Base-by-base conservation (phyloP, 2,113 vertebrate genomes). In the Empidonax alnorum region DNA sequence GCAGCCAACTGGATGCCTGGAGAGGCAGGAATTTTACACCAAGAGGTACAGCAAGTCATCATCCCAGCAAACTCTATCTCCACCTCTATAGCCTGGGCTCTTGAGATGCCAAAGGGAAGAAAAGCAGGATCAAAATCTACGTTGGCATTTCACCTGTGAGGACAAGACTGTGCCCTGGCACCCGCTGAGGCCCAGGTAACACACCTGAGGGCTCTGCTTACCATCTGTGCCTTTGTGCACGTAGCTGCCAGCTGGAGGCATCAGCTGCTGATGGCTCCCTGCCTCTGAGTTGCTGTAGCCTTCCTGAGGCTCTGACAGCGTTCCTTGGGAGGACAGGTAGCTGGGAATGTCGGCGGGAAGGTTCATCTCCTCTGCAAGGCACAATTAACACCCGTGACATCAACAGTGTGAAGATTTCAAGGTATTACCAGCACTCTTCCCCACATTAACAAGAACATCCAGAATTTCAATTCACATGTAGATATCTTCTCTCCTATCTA, bases 271-370 rank as follows among this genome's bases (percentile, higher is more conserved):
- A 87, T 99, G 99, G 97, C 99, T 99, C 80, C 99, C 99, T 13
- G 99, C 99, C 95, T 99, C 99, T 0, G 99, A 99, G 97, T 97
- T 99, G 84, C 99, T 99, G 96, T 99, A 99, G 76, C 99, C 99
- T 93, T 99, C 99, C 96, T 99, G 99, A 7, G 99, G 99, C 96
- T 99, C 99, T 13, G 99, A 99, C 91, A 99, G 94, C 4, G 99
- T 99, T 62, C 99, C 99, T 91, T 99, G 99, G 77, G 99, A 99
- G 74, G 99, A 99, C 71, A 99, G 97, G 78, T 99, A 99, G 98
- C 99, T 99, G 93, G 99, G 99, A 96, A 99, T 99, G 97, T 99
- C 99, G 50, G 99, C 98, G 62, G 99, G 99, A 79, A 99, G 97
- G 97, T 99, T 99, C 98, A 99, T 98, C 92, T 99, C 99, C 96